Percentiles rank a stretch among this genome's conserved stretches.
Evolutionary conservation across 2,113 vertebrate genomes (phyloP).

Genomic region (Pelmatolapia mariae): DNA sequence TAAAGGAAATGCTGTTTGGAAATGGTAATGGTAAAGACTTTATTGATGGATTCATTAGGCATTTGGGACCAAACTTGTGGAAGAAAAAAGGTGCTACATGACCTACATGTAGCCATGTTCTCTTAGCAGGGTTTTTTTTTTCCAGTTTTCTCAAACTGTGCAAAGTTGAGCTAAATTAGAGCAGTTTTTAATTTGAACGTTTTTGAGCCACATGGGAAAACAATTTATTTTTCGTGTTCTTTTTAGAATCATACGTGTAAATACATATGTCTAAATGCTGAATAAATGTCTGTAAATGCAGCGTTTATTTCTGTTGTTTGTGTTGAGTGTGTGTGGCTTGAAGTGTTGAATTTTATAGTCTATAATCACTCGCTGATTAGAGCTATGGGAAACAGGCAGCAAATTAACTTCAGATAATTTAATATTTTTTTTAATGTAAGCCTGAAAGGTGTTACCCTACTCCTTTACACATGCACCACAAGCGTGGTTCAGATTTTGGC

Average conservation of each 20-base stretch:
- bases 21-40: neutral
- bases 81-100: neutral
- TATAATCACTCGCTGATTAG: neutral
- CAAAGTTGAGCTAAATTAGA: neutral
- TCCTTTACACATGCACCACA: neutral
- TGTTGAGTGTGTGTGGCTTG: neutral
- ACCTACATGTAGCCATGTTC: neutral
- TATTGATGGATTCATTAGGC: neutral
- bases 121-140: neutral
- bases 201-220: neutral
- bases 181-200: neutral
- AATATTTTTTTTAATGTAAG: constrained; percentile 23
- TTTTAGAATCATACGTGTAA: neutral
- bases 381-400: neutral
- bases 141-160: neutral
- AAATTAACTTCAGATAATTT: neutral
- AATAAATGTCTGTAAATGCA: constrained; percentile 36
- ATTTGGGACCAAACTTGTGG: constrained; percentile 41
- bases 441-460: neutral
- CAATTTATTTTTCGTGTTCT: neutral
- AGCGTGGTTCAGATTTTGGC: neutral
- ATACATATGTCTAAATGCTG: constrained; percentile 7
- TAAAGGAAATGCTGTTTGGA: neutral
- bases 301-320: constrained; percentile 19
- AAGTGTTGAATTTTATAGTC: neutral